Percentiles rank a stretch among this genome's conserved stretches.
Conservation (phyloP, 2,888 invertebrate genomes). For the Mantis religiosa region DNA sequence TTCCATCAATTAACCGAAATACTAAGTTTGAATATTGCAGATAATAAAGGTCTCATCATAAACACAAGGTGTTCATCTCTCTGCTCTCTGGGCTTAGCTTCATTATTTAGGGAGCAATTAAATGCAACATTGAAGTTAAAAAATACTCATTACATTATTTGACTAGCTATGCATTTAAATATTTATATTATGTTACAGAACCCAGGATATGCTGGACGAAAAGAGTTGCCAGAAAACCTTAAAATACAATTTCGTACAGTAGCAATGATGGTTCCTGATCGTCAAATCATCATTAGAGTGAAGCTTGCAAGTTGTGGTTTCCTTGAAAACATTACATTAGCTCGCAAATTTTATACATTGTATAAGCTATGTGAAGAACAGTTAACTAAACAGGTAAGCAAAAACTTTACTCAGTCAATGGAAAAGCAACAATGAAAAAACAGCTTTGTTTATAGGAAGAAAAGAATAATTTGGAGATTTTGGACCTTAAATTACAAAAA, state of each 20-base stretch:
- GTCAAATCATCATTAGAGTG: conserved; percentile 94
- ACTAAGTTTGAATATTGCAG: too few relatives aligned
- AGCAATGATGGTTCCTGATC: conserved; percentile 98
- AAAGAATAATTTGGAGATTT: neutral
- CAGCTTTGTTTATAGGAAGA: too few relatives aligned
- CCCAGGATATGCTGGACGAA: conserved; percentile 94
- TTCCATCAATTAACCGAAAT: too few relatives aligned
- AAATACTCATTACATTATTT: too few relatives aligned
- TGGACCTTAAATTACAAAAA: too few relatives aligned
- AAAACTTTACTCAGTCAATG: neutral
- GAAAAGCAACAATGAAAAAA: too few relatives aligned
- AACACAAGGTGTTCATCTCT: too few relatives aligned
- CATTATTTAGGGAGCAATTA: too few relatives aligned
- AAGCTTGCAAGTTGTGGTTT: conserved; percentile 95
- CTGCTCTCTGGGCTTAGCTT: too few relatives aligned
- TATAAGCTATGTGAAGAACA: conserved; percentile 97
- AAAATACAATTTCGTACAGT: conserved; percentile 97
- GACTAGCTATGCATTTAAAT: neutral
- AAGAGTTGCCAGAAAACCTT: conserved; percentile 92
- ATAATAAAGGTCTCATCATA: too few relatives aligned
- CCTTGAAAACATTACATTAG: conserved; percentile 88
- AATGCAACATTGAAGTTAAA: too few relatives aligned
- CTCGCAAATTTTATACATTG: conserved; percentile 92
- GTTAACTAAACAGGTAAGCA: conserved; percentile 81
- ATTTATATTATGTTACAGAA: conserved; percentile 57